Evolutionary conservation across 2,113 vertebrate species (phyloP).

Genomic region (Rhinolophus ferrumequinum): DNA sequence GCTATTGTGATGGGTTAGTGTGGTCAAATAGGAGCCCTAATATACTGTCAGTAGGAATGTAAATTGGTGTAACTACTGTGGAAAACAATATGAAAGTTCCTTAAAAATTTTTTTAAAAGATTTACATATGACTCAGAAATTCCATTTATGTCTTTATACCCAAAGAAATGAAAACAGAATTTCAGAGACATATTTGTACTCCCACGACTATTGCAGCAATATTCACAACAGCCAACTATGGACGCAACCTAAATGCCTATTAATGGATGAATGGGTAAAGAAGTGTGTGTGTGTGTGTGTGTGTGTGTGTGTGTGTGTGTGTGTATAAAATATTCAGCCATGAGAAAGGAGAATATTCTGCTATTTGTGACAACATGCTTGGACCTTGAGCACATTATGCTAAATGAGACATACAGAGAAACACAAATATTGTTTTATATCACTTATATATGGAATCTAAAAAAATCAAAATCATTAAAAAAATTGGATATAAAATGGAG

Average conservation of each 20-base stretch:
- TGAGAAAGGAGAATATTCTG: background rate
- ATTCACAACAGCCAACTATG: background rate
- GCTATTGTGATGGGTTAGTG: background rate
- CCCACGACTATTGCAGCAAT: background rate
- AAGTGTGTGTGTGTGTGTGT: background rate
- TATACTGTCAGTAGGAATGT: background rate
- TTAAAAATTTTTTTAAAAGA: background rate
- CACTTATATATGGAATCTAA: background rate
- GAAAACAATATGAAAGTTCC: background rate
- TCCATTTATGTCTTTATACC: background rate
- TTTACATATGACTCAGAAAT: background rate
- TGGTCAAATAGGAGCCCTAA: background rate
- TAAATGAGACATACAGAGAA: background rate
- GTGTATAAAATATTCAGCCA: no score
- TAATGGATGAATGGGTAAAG: background rate
- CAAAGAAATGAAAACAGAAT: background rate
- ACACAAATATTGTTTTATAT: background rate
- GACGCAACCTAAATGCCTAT: background rate
- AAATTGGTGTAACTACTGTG: background rate
- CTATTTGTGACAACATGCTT: background rate
- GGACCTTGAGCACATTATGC: background rate
- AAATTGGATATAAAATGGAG: background rate
- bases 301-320: background rate
- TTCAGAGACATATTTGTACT: background rate
- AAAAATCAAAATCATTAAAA: background rate